A percentile compares a stretch with the other conserved stretches of the same genome.
phyloP scores from a whole-genome alignment of 2,113 vertebrate species.

The Erpornis zantholeuca region DNA sequence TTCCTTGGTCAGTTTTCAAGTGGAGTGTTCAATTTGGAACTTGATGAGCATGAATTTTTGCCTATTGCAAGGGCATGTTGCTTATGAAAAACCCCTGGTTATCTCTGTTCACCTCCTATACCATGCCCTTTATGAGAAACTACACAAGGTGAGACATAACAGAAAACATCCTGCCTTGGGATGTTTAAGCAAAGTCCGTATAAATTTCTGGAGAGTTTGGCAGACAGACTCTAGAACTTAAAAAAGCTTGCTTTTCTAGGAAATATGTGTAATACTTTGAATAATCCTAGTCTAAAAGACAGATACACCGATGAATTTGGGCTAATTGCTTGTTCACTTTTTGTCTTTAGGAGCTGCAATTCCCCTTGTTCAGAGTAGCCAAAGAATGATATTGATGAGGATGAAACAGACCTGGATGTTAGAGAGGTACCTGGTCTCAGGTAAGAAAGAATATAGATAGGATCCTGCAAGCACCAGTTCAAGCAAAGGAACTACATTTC shows the following conservation, averaged over 20 bases:
- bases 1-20: neutral
- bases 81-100: neutral
- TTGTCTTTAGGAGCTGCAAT: neutral
- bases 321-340: neutral
- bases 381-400: neutral
- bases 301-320: neutral
- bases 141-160: neutral
- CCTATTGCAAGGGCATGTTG: neutral
- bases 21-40: neutral
- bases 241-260: neutral
- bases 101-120: neutral
- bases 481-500: neutral
- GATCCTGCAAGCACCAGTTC: neutral
- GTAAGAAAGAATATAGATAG: neutral
- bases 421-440: neutral
- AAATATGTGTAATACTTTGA: neutral
- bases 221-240: neutral
- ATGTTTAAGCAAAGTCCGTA: neutral
- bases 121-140: neutral
- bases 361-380: neutral
- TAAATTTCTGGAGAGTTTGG: neutral
- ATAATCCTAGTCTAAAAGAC: neutral
- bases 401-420: neutral
- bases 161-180: neutral
- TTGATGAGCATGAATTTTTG: neutral